These are phyloP conservation scores for rat (Rattus norvegicus) DNA, from an alignment of 2,113 vertebrate species.

Conservation along the genomic window GRCr8 NC_086031.1:91603501-91604000, in stretches of 20 bases:
- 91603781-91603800: not conserved
- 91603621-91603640: not conserved
- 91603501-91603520: not conserved
- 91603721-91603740: not conserved
- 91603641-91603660: not conserved
- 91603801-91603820: not conserved
- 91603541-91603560: not conserved
- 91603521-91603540: not conserved
- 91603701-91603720: not conserved
- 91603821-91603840: not conserved
- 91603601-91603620: not conserved
- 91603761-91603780: constrained; percentile 1
- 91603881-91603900: not conserved
- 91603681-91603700: not conserved
- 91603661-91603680: not conserved
- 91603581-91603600: not conserved
- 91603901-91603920: not conserved
- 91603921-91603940: not conserved
- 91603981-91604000: not conserved
- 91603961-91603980: constrained; percentile 16
- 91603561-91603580: not conserved
- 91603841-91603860: not conserved
- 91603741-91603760: not conserved
- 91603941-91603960: not conserved
- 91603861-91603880: not conserved